Evolutionary conservation across 2,113 vertebrate genomes (phyloP).

Genomic region (Nymphicus hollandicus): DNA sequence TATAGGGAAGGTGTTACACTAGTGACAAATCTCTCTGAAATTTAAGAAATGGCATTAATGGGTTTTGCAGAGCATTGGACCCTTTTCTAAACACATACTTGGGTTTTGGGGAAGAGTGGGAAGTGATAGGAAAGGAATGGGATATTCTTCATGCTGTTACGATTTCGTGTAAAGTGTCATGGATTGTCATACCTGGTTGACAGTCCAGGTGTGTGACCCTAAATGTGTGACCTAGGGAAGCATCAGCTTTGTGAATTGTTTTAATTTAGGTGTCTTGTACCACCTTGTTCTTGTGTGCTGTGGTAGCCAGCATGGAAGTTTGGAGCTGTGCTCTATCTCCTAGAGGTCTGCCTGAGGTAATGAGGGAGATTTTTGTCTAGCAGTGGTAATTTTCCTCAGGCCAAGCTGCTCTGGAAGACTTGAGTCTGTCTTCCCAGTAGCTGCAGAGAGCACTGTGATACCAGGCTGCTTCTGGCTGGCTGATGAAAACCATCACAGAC

Average conservation of each 20-base stretch:
- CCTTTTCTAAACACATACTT: neutral
- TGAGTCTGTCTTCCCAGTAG: neutral
- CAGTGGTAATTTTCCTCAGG: neutral
- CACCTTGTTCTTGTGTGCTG: neutral
- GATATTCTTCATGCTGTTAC: neutral
- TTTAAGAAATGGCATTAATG: neutral
- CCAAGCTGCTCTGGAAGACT: neutral
- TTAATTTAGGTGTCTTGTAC: neutral
- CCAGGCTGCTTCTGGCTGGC: neutral
- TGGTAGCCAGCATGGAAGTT: neutral
- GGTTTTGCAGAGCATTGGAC: neutral
- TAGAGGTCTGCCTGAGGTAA: neutral
- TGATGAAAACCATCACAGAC: neutral
- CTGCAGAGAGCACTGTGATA: neutral
- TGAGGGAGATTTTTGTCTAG: neutral
- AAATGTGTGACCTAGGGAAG: neutral
- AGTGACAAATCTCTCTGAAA: neutral
- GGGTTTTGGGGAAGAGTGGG: neutral
- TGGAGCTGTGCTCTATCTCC: neutral
- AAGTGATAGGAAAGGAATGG: neutral
- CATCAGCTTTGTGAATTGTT: neutral
- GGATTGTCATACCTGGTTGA: neutral
- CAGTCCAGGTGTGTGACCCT: neutral
- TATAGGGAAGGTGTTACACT: neutral
- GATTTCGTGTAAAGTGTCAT: neutral